Base-by-base conservation (phyloP, 2,888 invertebrate species). In the Camptogramma bilineatum region DNA sequence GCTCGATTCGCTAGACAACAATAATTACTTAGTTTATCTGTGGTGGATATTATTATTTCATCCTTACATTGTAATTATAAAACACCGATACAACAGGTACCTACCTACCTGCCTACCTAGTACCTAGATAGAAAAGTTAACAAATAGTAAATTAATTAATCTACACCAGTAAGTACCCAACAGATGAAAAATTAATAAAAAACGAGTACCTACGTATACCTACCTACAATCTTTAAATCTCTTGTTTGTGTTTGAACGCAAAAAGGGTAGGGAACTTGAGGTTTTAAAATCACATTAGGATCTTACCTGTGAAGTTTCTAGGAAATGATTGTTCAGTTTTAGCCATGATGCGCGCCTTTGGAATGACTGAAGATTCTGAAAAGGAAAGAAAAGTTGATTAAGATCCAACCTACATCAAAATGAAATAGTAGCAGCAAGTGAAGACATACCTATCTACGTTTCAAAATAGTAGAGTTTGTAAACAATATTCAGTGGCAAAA, bases 281-380 rank as follows among this genome's bases (percentile, higher is more conserved):
- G 9, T 34, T 34, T 1, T 10, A 34, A 34, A 34, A 34, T 34
- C 9, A 39, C 9, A 13, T 39, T 39, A 3, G 10, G 10, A 39
- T 39, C 54, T 87, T 83, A 93, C 93, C 92, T 84, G 91, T 90
- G 74, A 93, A 89, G 77, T 92, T 93, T 86, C 93, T 92, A 63
- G 91, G 85, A 85, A 92, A 93, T 21, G 93, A 89, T 78, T 93
- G 92, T 80, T 93, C 93, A 70, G 91, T 89, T 86, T 92, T 93
- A 72, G 91, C 91, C 93, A 93, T 93, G 68, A 59, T 82, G 73
- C 71, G 34, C 72, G 72, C 71, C 73, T 84, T 83, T 84, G 87
- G 85, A 89, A 88, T 88, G 84, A 83, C 69, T 81, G 72, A 62
- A 77, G 57, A 64, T 73, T 83, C 90, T 91, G 89, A 64, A 88